phyloP scores from a whole-genome alignment of 2,888 invertebrate genomes.

The Hipparchia semele region DNA sequence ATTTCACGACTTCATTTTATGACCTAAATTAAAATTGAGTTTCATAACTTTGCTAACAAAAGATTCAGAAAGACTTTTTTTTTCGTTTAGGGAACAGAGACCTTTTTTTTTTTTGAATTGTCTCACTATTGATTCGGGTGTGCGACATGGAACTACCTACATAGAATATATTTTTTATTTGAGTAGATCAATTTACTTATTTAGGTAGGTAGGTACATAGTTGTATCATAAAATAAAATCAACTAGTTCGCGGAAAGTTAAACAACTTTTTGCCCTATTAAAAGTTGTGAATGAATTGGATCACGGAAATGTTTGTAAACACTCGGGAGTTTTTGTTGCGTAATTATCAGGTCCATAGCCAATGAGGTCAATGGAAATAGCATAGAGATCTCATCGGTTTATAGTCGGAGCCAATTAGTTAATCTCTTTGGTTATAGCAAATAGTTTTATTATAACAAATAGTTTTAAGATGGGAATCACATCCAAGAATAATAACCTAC shows the following conservation, averaged over 20 bases:
- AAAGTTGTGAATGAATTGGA: constrained; percentile 21
- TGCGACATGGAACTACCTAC: too few relatives aligned
- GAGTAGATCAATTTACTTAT: not conserved
- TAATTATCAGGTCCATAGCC: constrained; percentile 36
- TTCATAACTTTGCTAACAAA: too few relatives aligned
- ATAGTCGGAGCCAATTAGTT: not conserved
- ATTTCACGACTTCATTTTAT: too few relatives aligned
- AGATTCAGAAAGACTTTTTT: too few relatives aligned
- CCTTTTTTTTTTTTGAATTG: too few relatives aligned
- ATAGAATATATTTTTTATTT: too few relatives aligned
- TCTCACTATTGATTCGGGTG: too few relatives aligned
- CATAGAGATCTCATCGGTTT: constrained; percentile 20
- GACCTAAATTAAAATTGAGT: too few relatives aligned
- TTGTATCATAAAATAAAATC: not conserved
- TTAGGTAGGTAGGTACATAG: not conserved
- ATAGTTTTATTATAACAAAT: too few relatives aligned
- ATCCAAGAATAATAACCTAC: not conserved
- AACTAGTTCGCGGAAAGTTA: not conserved
- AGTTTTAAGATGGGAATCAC: not conserved
- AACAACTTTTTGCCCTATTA: not conserved
- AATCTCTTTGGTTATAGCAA: not conserved
- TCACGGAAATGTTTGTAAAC: constrained; percentile 37
- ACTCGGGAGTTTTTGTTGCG: constrained; percentile 28
- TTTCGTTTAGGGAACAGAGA: too few relatives aligned
- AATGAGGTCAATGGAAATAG: constrained; percentile 41